These are phyloP conservation scores for Andrena flavipes DNA, from an alignment of 2,888 invertebrate genomes.

Conservation along the genomic window DNA sequence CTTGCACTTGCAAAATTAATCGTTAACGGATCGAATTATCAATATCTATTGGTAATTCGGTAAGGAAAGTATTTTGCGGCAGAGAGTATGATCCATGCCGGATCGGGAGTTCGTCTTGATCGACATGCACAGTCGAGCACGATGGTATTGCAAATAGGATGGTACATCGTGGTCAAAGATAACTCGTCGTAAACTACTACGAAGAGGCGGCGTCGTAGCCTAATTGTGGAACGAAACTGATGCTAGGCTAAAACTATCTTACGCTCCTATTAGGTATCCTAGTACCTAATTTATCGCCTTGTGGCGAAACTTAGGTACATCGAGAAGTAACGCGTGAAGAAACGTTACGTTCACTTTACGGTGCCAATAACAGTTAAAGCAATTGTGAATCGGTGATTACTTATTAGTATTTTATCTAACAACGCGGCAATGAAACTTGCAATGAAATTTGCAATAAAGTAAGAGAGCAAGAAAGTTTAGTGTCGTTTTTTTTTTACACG, in stretches of 20 bases:
- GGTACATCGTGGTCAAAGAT: slow-evolving; percentile 49
- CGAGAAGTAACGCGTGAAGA: background rate
- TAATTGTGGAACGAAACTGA: slow-evolving; percentile 23
- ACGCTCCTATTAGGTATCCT: background rate
- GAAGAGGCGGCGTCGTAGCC: slow-evolving; percentile 19
- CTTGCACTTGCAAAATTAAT: no score
- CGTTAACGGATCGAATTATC: no score
- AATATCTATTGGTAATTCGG: no score
- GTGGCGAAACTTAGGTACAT: no score
- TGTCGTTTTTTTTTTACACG: background rate
- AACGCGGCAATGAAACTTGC: no score
- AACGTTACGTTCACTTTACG: background rate
- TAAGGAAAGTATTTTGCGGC: background rate
- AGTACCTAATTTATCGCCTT: background rate
- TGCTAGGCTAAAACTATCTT: background rate
- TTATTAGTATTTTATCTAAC: no score
- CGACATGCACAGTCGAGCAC: slow-evolving; percentile 51
- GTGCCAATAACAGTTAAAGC: background rate
- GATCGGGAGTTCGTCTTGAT: background rate
- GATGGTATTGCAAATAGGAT: slow-evolving; percentile 52
- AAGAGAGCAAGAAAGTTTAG: background rate
- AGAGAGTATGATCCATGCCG: background rate
- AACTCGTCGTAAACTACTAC: slow-evolving; percentile 33
- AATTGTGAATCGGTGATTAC: background rate
- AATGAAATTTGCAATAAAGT: no score